Conservation (phyloP, 2,797 vertebrate species). For the Xenentodon cancila region DNA sequence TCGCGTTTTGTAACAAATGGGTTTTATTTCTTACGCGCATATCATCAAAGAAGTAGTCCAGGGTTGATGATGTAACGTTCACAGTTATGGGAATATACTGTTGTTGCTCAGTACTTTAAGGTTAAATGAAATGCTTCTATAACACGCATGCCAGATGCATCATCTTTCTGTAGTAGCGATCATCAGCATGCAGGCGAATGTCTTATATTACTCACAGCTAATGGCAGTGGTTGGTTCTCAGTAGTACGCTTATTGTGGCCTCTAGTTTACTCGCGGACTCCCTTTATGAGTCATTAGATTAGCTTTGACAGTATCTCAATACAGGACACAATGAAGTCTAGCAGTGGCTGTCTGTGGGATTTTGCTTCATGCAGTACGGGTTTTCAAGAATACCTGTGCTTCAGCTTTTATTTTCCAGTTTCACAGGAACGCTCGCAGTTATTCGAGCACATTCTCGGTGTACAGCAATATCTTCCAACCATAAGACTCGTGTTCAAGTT, state of each 20-base stretch:
- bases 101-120: slow-evolving; percentile 10
- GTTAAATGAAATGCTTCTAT: too few species aligned
- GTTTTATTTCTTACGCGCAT: slow-evolving; percentile 33
- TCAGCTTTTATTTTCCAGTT: too few species aligned
- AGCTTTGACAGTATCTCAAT: slow-evolving; percentile 49
- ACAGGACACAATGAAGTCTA: slow-evolving; percentile 24
- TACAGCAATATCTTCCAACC: too few species aligned
- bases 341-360: slow-evolving; percentile 8
- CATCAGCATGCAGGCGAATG: slow-evolving; percentile 22
- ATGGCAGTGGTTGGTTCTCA: slow-evolving; percentile 52
- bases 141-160: slow-evolving; percentile 34
- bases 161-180: slow-evolving; percentile 57
- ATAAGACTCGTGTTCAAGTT: too few species aligned
- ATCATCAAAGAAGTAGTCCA: slow-evolving; percentile 18
- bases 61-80: slow-evolving; percentile 15
- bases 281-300: slow-evolving; percentile 63
- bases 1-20: slow-evolving; percentile 29
- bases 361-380: background rate
- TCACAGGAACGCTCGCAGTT: too few species aligned
- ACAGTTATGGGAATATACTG: slow-evolving; percentile 6
- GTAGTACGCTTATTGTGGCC: slow-evolving; percentile 35
- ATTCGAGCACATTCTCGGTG: too few species aligned
- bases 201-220: slow-evolving; percentile 15
- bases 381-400: too few species aligned
- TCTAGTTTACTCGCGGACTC: slow-evolving; percentile 44